Percentiles rank a stretch among this genome's conserved stretches.
These are phyloP conservation scores for Pelmatolapia mariae DNA, from an alignment of 2,113 vertebrate genomes.

Conservation along the genomic window DNA sequence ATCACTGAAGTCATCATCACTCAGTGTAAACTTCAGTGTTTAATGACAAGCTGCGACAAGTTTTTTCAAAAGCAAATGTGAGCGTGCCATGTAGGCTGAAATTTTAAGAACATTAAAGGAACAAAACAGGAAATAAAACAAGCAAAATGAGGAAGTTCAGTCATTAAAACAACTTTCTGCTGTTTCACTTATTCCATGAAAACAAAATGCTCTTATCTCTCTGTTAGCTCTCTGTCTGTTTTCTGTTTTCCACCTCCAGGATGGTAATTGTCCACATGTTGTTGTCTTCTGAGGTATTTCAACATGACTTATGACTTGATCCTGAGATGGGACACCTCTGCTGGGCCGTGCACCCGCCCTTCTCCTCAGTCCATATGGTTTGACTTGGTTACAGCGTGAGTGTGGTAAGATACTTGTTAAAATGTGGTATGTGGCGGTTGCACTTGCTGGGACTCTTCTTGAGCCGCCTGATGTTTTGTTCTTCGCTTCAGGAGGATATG, in stretches of 20 bases:
- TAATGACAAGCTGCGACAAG: background rate
- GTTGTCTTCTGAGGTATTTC: slow-evolving; percentile 54
- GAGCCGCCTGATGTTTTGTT: slow-evolving; percentile 63
- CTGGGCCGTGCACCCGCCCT: slow-evolving; percentile 46
- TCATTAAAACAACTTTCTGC: background rate
- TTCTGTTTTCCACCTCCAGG: slow-evolving; percentile 47
- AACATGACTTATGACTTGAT: slow-evolving; percentile 74
- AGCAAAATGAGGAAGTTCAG: background rate
- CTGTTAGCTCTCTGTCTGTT: slow-evolving; percentile 6
- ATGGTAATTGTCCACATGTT: slow-evolving; percentile 51
- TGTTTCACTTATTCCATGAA: background rate
- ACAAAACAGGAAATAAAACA: background rate
- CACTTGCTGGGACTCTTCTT: slow-evolving; percentile 69
- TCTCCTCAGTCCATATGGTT: slow-evolving; percentile 80
- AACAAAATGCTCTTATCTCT: background rate
- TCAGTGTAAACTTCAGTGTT: background rate
- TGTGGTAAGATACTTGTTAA: slow-evolving; percentile 81
- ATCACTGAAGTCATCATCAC: background rate
- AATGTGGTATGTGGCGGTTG: slow-evolving; percentile 74
- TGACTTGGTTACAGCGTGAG: slow-evolving; percentile 83
- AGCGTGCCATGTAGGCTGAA: too few species aligned
- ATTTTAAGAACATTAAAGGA: background rate
- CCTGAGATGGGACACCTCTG: slow-evolving; percentile 56
- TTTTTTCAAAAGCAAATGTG: background rate
- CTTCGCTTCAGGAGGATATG: background rate